phyloP scores from a whole-genome alignment of 2,113 vertebrate genomes.

The Ia io region DNA sequence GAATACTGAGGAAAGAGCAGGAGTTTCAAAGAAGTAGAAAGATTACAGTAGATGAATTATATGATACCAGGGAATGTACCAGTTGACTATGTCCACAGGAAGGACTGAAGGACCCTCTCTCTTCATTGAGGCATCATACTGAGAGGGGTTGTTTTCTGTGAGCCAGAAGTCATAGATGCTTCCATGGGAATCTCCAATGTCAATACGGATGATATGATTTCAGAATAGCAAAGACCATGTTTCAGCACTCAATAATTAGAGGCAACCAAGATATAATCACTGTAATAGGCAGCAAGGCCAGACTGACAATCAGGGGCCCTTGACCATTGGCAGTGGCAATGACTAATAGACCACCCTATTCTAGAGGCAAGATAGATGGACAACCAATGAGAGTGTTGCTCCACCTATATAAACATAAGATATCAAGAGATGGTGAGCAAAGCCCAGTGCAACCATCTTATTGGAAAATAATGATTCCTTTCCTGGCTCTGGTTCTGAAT shows the following conservation, averaged over 20 bases:
- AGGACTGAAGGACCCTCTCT: neutral
- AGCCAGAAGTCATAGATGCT: neutral
- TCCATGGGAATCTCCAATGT: neutral
- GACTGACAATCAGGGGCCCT: neutral
- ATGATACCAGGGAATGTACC: neutral
- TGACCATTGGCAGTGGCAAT: too few species aligned
- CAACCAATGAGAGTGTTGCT: neutral
- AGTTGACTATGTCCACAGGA: neutral
- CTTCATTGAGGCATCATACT: neutral
- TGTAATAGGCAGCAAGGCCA: neutral
- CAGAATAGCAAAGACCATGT: neutral
- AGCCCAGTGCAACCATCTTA: neutral
- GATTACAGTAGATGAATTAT: neutral
- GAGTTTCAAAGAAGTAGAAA: neutral
- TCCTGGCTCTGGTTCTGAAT: neutral
- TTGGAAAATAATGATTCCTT: neutral
- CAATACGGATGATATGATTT: neutral
- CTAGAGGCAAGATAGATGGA: neutral
- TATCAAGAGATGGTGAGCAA: neutral
- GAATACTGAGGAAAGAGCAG: neutral
- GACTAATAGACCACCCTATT: neutral
- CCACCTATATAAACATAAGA: neutral
- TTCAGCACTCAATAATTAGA: neutral
- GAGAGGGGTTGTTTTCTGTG: neutral
- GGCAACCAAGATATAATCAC: neutral